Base-by-base conservation (phyloP, 92 coral and sea anemone species). In the Epizoanthus ramosus region DNA sequence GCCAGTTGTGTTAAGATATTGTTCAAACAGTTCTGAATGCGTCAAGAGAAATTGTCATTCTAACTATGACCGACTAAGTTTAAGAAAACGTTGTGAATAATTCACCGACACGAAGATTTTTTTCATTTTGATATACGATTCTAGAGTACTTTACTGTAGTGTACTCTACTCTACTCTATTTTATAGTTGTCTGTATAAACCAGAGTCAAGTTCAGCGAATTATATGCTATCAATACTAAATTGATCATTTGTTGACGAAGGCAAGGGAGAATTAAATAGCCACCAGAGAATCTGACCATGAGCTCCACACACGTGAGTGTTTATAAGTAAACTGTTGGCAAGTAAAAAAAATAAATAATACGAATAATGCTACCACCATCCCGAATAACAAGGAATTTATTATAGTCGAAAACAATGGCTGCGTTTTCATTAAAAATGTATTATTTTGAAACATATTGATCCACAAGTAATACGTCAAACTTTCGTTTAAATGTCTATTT, bases 361-460 rank as follows among this genome's bases (percentile, higher is more conserved):
- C 33, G 56, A 56, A 56, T 74, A 74, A 53, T 74, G 12, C 64
- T 53, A 24, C 79, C 6, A 53, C 43, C 47, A 7, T 31, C 41
- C 41, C 65, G 18, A 6, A 23, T 61, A 41, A 31, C 16, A 19
- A 15, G 47, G 47, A 53, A 74, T 53, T 53, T 63, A 74, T 31
- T 5, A 74, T 21, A 74, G 33, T 47, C 14, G 57, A 24, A 53
- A 74, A 23, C 79, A 74, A 53, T 22, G 17, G 57, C 19, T 35
- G 35, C 17, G 14, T 53, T 74, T 74, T 74, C 60, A 74, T 74
- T 74, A 74, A 74, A 74, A 25, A 74, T 74, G 18, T 22, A 74
- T 74, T 43, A 74, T 18, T 14, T 52, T 74, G 50, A 28, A 74
- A 53, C 18, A 74, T 25, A 56, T 57, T 61, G 57, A 13, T 61